phyloP scores from a whole-genome alignment of 2,888 invertebrate genomes.

The Leuctra nigra region DNA sequence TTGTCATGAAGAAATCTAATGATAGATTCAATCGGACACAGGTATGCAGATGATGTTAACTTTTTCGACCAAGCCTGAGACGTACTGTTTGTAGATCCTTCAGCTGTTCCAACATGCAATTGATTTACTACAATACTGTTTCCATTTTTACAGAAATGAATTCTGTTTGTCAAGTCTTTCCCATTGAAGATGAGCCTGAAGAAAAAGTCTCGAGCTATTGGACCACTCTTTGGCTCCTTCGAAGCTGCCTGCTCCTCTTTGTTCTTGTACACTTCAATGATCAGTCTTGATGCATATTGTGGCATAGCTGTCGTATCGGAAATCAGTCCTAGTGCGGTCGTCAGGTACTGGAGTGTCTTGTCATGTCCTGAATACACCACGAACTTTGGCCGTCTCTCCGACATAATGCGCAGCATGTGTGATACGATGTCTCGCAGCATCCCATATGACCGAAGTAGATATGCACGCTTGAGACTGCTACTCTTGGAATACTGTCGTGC shows the following conservation, averaged over 20 bases:
- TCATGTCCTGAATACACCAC: conserved; percentile 89
- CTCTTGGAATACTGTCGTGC: conserved; percentile 57
- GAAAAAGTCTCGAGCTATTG: conserved; percentile 62
- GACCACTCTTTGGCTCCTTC: conserved; percentile 27
- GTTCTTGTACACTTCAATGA: conserved; percentile 81
- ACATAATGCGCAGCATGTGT: conserved; percentile 74
- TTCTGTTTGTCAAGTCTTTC: conserved; percentile 71
- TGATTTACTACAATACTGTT: conserved; percentile 37
- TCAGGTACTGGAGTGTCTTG: conserved; percentile 77
- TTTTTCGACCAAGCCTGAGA: conserved; percentile 19
- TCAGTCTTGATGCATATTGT: conserved; percentile 78
- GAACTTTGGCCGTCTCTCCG: conserved; percentile 64
- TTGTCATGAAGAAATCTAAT: conserved; percentile 82
- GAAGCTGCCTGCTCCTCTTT: conserved; percentile 19
- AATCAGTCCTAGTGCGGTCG: conserved; percentile 68
- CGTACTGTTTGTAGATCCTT: not conserved
- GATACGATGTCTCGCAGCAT: conserved; percentile 74
- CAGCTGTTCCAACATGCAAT: conserved; percentile 11
- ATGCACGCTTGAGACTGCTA: conserved; percentile 54
- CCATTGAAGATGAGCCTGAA: conserved; percentile 83
- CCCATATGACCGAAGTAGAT: conserved; percentile 72
- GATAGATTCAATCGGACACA: conserved; percentile 83
- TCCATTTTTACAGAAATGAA: conserved; percentile 68
- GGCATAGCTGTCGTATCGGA: conserved; percentile 55
- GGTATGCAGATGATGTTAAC: conserved; percentile 40